phyloP scores from a whole-genome alignment of 2,888 invertebrate genomes.

The Antheraea assamensis region DNA sequence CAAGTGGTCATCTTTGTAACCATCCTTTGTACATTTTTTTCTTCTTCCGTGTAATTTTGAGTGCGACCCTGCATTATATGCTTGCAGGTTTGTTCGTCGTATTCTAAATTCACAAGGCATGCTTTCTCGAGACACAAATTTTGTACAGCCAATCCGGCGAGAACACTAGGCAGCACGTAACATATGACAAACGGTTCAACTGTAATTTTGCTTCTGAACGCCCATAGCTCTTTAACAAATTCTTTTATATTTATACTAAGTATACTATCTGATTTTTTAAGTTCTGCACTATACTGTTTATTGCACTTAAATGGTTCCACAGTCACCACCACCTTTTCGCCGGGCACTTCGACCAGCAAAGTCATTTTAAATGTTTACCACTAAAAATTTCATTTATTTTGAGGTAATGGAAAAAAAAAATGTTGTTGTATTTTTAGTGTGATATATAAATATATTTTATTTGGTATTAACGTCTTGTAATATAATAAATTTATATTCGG shows the following conservation, averaged over 20 bases:
- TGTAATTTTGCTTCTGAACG: slow-evolving; percentile 75
- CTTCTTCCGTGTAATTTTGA: slow-evolving; percentile 65
- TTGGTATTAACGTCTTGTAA: slow-evolving; percentile 24
- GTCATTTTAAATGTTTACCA: slow-evolving; percentile 63
- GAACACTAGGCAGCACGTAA: slow-evolving; percentile 85
- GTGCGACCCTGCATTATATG: slow-evolving; percentile 74
- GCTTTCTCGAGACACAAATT: slow-evolving; percentile 83
- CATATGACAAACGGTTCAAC: slow-evolving; percentile 86
- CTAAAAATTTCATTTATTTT: slow-evolving; percentile 26
- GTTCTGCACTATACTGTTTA: slow-evolving; percentile 55
- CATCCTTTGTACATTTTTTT: slow-evolving; percentile 73
- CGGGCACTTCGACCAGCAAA: slow-evolving; percentile 76
- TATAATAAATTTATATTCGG: slow-evolving; percentile 15
- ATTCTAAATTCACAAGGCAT: slow-evolving; percentile 80
- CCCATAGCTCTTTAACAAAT: slow-evolving; percentile 68
- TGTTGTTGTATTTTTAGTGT: slow-evolving; percentile 18
- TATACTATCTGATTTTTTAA: slow-evolving; percentile 60
- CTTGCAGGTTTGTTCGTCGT: slow-evolving; percentile 78
- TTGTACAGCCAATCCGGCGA: slow-evolving; percentile 84
- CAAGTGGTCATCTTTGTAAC: slow-evolving; percentile 83
- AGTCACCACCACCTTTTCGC: slow-evolving; percentile 66
- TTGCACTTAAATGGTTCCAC: slow-evolving; percentile 70
- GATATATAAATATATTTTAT: slow-evolving; percentile 14
- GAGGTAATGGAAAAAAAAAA: slow-evolving; percentile 29
- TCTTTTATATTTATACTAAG: slow-evolving; percentile 65